Base-by-base conservation (phyloP, 2,888 invertebrate genomes). In the Chorisops tibialis region DNA sequence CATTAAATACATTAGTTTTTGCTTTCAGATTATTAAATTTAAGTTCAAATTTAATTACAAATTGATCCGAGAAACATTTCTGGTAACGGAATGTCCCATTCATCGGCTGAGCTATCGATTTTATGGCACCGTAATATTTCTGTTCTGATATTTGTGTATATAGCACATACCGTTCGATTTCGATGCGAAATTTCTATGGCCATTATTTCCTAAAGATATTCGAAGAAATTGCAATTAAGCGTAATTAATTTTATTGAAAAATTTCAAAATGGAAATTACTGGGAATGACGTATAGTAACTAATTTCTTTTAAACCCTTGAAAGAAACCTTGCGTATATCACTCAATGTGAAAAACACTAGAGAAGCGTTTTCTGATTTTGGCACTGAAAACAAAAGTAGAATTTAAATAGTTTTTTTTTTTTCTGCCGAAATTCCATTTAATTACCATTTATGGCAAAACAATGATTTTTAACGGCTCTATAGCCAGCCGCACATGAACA, bases 401-500 rank as follows among this genome's bases (percentile, higher is more conserved):
- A 45, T 11, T 45, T 4, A 45, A 37, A 22, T 30, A n/a, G n/a
- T n/a, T n/a, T n/a, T n/a, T n/a, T n/a, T n/a, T 4, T 39, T 39
- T 39, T 16, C 21, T 49, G 21, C n/a, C n/a, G n/a, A n/a, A n/a
- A n/a, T n/a, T n/a, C n/a, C n/a, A n/a, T n/a, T n/a, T 43, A 72
- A 76, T 77, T 76, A 91, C 91, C 87, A 78, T 91, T 88, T 62
- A 86, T 74, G 19, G 88, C 89, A 56, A 75, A 73, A 76, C 93
- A 93, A 65, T 81, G 78, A 65, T 80, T 81, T 12, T 80, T 81
- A 70, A 82, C 82, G 59, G 79, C 75, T 60, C 74, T 74, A 77
- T 93, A 93, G 2, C 93, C 92, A 14, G 80, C 72, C 2, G 82
- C 85, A 80, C 94, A 94, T 11, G 81, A 77, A 79, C 94, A 95